Percentiles rank a stretch among this genome's conserved stretches.
These are phyloP conservation scores for Triops longicaudatus DNA, from an alignment of 1,140 invertebrate genomes.

Conservation along the genomic window DNA sequence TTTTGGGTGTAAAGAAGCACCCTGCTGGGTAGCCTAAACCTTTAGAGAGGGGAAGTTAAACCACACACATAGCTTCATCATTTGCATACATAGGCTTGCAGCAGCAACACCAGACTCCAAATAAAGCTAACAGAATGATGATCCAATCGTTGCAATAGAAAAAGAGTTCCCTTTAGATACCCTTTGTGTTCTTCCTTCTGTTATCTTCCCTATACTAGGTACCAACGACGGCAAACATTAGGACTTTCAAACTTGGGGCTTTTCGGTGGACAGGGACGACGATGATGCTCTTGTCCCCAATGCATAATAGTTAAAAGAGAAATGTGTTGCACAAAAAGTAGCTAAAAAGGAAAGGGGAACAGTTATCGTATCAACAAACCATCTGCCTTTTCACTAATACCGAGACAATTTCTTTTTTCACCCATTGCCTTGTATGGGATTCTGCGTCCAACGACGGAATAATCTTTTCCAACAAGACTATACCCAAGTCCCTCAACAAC, in stretches of 20 bases:
- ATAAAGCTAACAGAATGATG: background rate
- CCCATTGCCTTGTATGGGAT: background rate
- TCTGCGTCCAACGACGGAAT: background rate
- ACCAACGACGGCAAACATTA: background rate
- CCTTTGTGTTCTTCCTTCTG: background rate
- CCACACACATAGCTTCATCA: conserved; percentile 9
- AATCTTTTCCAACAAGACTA: background rate
- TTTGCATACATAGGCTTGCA: background rate
- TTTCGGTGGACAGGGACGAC: background rate
- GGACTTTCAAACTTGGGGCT: background rate
- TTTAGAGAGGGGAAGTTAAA: background rate
- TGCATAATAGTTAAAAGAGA: background rate
- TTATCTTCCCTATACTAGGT: background rate
- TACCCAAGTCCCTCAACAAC: background rate
- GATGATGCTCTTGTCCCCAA: conserved; percentile 11
- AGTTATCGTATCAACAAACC: background rate
- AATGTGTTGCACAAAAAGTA: background rate
- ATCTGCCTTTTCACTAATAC: background rate
- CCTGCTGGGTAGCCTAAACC: background rate
- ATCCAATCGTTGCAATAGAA: conserved; percentile 6
- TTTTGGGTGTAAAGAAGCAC: conserved; percentile 12
- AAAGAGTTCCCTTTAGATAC: background rate
- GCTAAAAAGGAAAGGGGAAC: background rate
- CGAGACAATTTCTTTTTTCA: background rate
- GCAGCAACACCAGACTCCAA: background rate